These are phyloP conservation scores for Cairina moschata DNA, from an alignment of 2,113 vertebrate genomes.

Conservation along the genomic window DNA sequence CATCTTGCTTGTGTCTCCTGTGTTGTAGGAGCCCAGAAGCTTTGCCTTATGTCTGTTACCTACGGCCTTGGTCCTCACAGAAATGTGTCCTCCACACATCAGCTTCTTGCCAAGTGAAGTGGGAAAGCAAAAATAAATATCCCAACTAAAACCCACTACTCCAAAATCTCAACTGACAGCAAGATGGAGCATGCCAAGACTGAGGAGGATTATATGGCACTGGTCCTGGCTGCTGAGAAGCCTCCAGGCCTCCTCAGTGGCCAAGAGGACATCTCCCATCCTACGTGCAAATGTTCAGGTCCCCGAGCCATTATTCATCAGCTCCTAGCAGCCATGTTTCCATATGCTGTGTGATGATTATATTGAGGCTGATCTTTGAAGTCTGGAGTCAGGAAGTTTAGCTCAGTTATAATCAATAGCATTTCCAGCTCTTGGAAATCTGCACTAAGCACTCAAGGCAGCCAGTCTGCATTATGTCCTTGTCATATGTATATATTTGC, in stretches of 20 bases:
- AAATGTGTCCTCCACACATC: neutral
- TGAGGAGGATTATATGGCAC: neutral
- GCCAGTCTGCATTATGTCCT: slow-evolving; percentile 57
- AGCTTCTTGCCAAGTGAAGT: neutral
- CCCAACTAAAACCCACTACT: neutral
- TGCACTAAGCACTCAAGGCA: slow-evolving; percentile 37
- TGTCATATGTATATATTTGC: slow-evolving; percentile 67
- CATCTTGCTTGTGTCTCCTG: rapidly evolving
- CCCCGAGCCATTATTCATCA: neutral
- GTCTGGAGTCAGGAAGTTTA: slow-evolving; percentile 55
- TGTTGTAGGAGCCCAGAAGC: neutral
- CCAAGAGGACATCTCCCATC: neutral
- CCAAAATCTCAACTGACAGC: neutral
- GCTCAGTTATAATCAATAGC: slow-evolving; percentile 55
- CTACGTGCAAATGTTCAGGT: rapidly evolving
- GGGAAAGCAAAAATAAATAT: slow-evolving; percentile 32
- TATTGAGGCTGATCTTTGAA: slow-evolving; percentile 40
- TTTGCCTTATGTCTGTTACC: neutral
- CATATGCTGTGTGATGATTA: neutral
- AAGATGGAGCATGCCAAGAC: neutral
- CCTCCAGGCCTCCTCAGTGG: neutral
- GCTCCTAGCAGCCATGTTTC: neutral
- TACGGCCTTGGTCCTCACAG: neutral
- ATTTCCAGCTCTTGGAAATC: slow-evolving; percentile 59
- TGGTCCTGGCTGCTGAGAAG: neutral